phyloP scores from a whole-genome alignment of 1,140 invertebrate genomes.

The Drosophila burlai region DNA sequence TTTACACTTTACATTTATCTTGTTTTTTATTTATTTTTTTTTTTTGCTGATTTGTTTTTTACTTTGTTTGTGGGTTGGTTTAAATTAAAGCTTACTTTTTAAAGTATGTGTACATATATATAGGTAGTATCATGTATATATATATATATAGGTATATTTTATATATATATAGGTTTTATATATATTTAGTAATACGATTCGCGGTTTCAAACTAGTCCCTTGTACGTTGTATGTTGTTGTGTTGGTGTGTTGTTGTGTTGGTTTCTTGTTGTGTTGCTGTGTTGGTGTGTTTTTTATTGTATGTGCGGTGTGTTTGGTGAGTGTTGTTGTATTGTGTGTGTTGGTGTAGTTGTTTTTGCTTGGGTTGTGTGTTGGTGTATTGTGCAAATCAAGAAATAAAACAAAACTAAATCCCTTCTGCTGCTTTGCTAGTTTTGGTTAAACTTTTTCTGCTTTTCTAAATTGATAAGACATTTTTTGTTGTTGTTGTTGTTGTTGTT shows the following conservation, averaged over 20 bases:
- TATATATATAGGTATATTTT: slow-evolving; percentile 43
- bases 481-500: slow-evolving; percentile 47
- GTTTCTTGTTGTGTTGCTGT: slow-evolving; percentile 5
- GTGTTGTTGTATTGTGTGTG: slow-evolving; percentile 8
- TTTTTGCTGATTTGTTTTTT: slow-evolving; percentile 24
- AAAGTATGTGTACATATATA: slow-evolving; percentile 44
- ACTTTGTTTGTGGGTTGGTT: slow-evolving; percentile 40
- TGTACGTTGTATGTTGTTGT: slow-evolving; percentile 75
- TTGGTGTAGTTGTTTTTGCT: slow-evolving; percentile 10
- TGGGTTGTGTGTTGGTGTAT: slow-evolving; percentile 18
- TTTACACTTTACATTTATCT: slow-evolving; percentile 41
- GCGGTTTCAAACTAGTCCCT: slow-evolving; percentile 83
- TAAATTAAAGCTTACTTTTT: slow-evolving; percentile 53
- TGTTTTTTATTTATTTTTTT: slow-evolving; percentile 17
- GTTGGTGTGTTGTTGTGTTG: slow-evolving; percentile 43
- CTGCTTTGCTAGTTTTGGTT: slow-evolving; percentile 8
- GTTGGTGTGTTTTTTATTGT: no score
- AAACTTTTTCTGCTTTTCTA: slow-evolving; percentile 15
- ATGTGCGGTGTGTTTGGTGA: slow-evolving; percentile 7
- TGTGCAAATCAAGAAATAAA: slow-evolving; percentile 52
- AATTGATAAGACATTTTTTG: slow-evolving; percentile 47
- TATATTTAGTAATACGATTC: slow-evolving; percentile 84
- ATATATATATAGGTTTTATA: slow-evolving; percentile 59
- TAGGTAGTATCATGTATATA: slow-evolving; percentile 39
- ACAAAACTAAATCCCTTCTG: slow-evolving; percentile 44